A percentile compares a stretch with the other conserved stretches of the same genome.
These are phyloP conservation scores for Neopelma chrysocephalum DNA, from an alignment of 2,797 vertebrate species.

Conservation along the genomic window DNA sequence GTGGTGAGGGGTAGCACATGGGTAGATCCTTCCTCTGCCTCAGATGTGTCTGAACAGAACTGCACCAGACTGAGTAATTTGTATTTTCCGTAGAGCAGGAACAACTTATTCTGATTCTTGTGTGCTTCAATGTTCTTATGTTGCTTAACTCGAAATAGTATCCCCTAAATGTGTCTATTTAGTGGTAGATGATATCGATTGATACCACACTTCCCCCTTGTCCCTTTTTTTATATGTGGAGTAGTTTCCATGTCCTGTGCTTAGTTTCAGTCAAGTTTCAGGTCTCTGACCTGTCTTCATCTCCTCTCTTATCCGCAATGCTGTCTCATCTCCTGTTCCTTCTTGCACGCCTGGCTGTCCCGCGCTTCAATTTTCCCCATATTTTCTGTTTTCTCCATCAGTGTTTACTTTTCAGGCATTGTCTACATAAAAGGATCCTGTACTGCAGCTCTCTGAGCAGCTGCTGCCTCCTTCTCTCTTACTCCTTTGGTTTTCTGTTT, in stretches of 20 bases:
- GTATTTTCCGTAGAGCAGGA: neutral
- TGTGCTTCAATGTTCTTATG: neutral
- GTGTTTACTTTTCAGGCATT: neutral
- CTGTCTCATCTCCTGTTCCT: neutral
- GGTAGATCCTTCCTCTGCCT: neutral
- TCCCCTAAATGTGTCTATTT: neutral
- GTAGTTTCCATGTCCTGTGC: neutral
- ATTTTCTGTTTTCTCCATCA: neutral
- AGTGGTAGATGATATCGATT: neutral
- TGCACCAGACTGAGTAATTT: neutral
- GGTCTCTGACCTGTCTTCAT: neutral
- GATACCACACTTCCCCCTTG: neutral
- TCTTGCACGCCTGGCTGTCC: neutral
- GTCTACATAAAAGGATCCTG: rapidly evolving
- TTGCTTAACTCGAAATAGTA: neutral
- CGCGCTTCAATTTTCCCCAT: rapidly evolving
- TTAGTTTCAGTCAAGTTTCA: neutral
- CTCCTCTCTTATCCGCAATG: neutral
- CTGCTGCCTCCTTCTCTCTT: neutral
- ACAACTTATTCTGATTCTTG: neutral
- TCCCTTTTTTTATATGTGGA: neutral
- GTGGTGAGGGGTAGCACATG: rapidly evolving
- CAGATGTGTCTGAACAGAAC: neutral
- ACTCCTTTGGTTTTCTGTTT: rapidly evolving
- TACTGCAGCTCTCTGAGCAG: neutral